Base-by-base conservation (phyloP, 1,140 invertebrate species). In the Wasmannia auropunctata region DNA sequence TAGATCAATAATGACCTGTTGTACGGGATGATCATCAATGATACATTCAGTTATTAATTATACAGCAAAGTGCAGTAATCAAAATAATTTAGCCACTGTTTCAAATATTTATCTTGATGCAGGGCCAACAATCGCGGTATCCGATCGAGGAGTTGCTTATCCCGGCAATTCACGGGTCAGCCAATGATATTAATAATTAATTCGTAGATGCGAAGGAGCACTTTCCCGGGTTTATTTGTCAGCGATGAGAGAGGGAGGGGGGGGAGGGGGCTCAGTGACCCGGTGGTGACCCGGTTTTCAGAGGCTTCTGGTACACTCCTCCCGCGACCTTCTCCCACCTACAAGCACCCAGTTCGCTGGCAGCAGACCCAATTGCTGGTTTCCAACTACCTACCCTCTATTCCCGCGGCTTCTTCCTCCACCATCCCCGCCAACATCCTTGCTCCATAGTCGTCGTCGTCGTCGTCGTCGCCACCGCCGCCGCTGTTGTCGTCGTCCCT, bases 121-220 rank as follows among this genome's bases (percentile, higher is more conserved):
- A 67, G 28, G 28, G 3, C 10, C 19, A 25, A 25, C 5, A n/a
- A n/a, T n/a, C 16, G 7, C 8, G 19, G 31, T 16, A 51, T 34
- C 28, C 37, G 46, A 37, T 40, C 1, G 49, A 58, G 11, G 40
- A 67, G n/a, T 54, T 37, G 31, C 10, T 69, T 86, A 74, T 31
- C 76, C 40, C 37, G 22, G 49, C 28, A n/a, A 49, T 69, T 54
- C n/a, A 16, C n/a, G 28, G 22, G 43, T 19, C 34, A 72, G 40
- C 34, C 43, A 51, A 46, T 72, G 58, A 88, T 86, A 90, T 92
- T 92, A 91, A 86, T 90, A 91, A 91, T 92, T 91, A 89, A 92
- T 91, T 89, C 51, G 60, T 22, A 56, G 72, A 34, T 40, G 72
- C 86, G 67, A 80, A 60, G 54, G 56, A 60, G 85, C n/a, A 72